Conservation (phyloP, 2,888 invertebrate species). For the Luffia ferchaultella region DNA sequence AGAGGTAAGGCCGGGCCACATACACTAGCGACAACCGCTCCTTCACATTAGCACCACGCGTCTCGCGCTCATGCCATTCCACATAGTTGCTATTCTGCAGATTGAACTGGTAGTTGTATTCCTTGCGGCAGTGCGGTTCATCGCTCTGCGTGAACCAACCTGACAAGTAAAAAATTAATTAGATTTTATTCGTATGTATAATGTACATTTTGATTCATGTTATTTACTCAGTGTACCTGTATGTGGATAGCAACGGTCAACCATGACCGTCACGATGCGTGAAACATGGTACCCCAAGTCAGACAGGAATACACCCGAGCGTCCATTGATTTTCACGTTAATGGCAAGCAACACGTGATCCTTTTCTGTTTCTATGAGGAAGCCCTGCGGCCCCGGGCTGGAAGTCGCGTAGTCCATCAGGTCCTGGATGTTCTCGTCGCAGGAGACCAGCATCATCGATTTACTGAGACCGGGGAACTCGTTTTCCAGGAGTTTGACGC, state of each 20-base stretch:
- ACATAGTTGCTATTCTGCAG: constrained; percentile 76
- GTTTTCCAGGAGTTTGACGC: constrained; percentile 67
- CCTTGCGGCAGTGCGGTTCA: constrained; percentile 79
- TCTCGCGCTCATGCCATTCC: constrained; percentile 86
- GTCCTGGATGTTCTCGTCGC: constrained; percentile 83
- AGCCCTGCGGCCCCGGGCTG: constrained; percentile 66
- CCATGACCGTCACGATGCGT: constrained; percentile 87
- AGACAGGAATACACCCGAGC: constrained; percentile 80
- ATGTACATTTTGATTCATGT: too few species aligned
- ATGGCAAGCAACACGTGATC: constrained; percentile 88
- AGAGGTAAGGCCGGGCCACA: constrained; percentile 79
- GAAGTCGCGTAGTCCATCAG: constrained; percentile 70
- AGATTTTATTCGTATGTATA: too few species aligned
- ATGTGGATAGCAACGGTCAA: constrained; percentile 87
- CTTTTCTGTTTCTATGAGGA: constrained; percentile 78
- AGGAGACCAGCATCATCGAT: constrained; percentile 80
- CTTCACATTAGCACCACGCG: constrained; percentile 69
- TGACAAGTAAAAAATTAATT: constrained; percentile 27
- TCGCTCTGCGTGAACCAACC: constrained; percentile 88
- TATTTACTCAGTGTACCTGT: too few species aligned
- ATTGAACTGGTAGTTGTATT: constrained; percentile 83
- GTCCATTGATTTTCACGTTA: constrained; percentile 75
- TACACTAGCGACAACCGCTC: constrained; percentile 79
- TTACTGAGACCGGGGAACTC: constrained; percentile 75
- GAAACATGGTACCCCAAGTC: constrained; percentile 93